A percentile compares a stretch with the other conserved stretches of the same genome.
Conservation (phyloP, 2,113 vertebrate genomes). For the Regulus satrapa region DNA sequence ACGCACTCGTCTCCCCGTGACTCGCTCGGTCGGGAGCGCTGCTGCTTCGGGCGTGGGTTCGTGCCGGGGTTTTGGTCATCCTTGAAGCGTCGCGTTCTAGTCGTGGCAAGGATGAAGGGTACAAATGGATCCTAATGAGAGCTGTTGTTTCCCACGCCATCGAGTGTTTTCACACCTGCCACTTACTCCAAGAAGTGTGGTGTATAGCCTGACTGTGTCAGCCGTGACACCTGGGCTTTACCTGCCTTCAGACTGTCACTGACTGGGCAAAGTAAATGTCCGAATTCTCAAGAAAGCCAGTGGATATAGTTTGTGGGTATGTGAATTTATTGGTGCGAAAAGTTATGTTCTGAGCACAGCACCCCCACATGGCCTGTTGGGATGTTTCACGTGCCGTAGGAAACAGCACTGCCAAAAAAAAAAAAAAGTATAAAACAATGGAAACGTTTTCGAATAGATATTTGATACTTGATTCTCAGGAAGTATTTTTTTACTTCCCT, state of each 20-base stretch:
- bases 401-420: neutral
- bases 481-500: neutral
- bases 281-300: neutral
- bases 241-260: neutral
- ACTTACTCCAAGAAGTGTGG: too few relatives aligned
- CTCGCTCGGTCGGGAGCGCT: neutral
- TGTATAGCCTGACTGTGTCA: neutral
- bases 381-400: neutral
- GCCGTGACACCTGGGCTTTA: neutral
- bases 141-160: neutral
- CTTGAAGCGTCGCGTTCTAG: neutral
- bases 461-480: neutral
- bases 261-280: too few relatives aligned
- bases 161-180: neutral
- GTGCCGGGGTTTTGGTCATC: neutral
- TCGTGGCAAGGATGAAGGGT: neutral
- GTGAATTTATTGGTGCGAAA: fast-evolving
- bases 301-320: neutral
- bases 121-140: too few relatives aligned
- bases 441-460: neutral
- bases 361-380: fast-evolving
- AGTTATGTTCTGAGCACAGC: neutral
- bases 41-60: neutral
- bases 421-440: neutral
- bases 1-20: fast-evolving